These are phyloP conservation scores for Acleris cristana DNA, from an alignment of 2,888 invertebrate species.

Conservation along the genomic window DNA sequence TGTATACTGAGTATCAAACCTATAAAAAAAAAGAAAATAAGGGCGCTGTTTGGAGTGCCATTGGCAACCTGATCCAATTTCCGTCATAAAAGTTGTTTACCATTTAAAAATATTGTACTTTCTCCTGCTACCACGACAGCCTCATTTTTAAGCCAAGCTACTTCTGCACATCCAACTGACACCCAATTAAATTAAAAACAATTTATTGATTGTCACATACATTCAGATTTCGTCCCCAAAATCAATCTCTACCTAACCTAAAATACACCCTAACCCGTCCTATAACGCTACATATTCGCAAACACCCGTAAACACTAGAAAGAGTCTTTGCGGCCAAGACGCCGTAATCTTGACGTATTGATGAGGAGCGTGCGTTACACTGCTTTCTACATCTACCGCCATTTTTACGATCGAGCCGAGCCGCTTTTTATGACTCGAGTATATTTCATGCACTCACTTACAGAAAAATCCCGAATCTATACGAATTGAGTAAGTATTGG, in stretches of 20 bases:
- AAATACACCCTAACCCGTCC: neutral
- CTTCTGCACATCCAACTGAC: too few relatives aligned
- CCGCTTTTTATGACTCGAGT: slow-evolving; percentile 71
- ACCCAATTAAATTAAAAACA: too few relatives aligned
- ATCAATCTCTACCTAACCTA: neutral
- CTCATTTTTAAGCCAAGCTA: too few relatives aligned
- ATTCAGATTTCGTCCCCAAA: neutral
- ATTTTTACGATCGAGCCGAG: slow-evolving; percentile 71
- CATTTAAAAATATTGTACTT: too few relatives aligned
- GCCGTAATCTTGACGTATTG: slow-evolving; percentile 79
- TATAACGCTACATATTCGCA: neutral
- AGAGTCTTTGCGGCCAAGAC: slow-evolving; percentile 52
- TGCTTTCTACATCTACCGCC: slow-evolving; percentile 54
- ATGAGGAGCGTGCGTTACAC: slow-evolving; percentile 64
- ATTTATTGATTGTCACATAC: too few relatives aligned
- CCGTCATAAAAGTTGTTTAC: too few relatives aligned
- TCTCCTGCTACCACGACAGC: too few relatives aligned
- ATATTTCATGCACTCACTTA: slow-evolving; percentile 72
- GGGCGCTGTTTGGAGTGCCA: too few relatives aligned
- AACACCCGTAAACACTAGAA: slow-evolving; percentile 52
- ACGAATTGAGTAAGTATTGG: slow-evolving; percentile 66
- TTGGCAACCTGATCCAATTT: too few relatives aligned
- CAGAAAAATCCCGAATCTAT: slow-evolving; percentile 68
- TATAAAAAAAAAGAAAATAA: too few relatives aligned
- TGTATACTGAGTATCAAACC: too few relatives aligned